phyloP scores from a whole-genome alignment of 2,797 vertebrate species.

The Phataginus tetradactyla region DNA sequence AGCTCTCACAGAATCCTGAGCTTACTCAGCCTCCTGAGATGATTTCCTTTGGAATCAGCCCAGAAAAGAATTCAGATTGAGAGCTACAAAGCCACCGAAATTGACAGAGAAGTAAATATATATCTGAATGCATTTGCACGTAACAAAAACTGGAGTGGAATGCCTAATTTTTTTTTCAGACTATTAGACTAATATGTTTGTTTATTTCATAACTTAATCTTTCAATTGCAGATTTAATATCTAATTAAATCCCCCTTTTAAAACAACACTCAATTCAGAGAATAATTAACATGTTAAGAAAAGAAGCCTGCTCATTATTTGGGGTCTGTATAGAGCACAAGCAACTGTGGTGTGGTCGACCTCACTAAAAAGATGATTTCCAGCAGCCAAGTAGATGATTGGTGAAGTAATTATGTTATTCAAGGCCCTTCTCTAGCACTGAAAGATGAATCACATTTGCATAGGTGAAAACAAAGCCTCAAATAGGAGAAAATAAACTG shows the following conservation, averaged over 20 bases:
- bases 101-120: constrained; percentile 53
- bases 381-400: constrained; percentile 73
- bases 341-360: constrained; percentile 34
- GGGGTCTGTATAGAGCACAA: constrained; percentile 66
- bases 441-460: constrained; percentile 79
- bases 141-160: constrained; percentile 52
- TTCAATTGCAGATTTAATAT: constrained; percentile 77
- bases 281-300: constrained; percentile 75
- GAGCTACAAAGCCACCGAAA: constrained; percentile 64
- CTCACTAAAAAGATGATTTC: constrained; percentile 74
- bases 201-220: constrained; percentile 77
- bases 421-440: constrained; percentile 70
- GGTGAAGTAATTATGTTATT: constrained; percentile 76
- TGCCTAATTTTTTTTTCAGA: constrained; percentile 48
- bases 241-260: constrained; percentile 72
- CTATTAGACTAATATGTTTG: constrained; percentile 78
- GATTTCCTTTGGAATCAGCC: constrained; percentile 70
- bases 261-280: constrained; percentile 49
- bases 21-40: constrained; percentile 65
- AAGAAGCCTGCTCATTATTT: constrained; percentile 63
- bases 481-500: constrained; percentile 74
- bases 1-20: constrained; percentile 43
- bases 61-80: constrained; percentile 63
- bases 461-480: constrained; percentile 79
- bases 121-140: constrained; percentile 47